Evolutionary conservation across 2,113 vertebrate genomes (phyloP).

Genomic region (Bothrops jararaca): DNA sequence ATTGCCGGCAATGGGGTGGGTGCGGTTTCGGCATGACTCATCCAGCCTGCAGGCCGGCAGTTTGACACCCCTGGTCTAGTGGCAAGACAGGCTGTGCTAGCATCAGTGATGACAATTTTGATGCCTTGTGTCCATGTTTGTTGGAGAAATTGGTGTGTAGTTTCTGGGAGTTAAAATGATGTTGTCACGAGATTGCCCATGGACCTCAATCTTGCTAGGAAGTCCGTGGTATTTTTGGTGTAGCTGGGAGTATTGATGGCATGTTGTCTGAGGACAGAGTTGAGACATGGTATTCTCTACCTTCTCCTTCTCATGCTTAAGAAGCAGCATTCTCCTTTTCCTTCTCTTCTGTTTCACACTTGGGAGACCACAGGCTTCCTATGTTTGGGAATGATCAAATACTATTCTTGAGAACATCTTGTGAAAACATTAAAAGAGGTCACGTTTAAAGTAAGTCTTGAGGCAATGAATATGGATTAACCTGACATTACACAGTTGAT

Average conservation of each 20-base stretch:
- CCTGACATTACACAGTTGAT: neutral
- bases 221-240: neutral
- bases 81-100: neutral
- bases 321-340: neutral
- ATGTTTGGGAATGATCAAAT: neutral
- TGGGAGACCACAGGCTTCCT: neutral
- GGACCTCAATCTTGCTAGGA: neutral
- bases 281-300: neutral
- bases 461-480: neutral
- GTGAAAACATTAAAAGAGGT: constrained; percentile 1
- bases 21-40: no score
- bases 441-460: neutral
- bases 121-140: neutral
- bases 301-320: neutral
- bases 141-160: neutral
- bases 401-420: neutral
- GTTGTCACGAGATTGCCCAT: neutral
- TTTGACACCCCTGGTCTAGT: neutral
- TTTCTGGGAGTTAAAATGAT: neutral
- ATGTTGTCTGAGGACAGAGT: neutral
- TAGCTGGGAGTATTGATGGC: neutral
- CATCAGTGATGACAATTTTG: neutral
- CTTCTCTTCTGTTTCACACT: neutral
- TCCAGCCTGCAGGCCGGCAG: no score
- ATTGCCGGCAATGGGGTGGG: no score